Conservation (phyloP, 2,888 invertebrate genomes). For the Bembecia ichneumoniformis region DNA sequence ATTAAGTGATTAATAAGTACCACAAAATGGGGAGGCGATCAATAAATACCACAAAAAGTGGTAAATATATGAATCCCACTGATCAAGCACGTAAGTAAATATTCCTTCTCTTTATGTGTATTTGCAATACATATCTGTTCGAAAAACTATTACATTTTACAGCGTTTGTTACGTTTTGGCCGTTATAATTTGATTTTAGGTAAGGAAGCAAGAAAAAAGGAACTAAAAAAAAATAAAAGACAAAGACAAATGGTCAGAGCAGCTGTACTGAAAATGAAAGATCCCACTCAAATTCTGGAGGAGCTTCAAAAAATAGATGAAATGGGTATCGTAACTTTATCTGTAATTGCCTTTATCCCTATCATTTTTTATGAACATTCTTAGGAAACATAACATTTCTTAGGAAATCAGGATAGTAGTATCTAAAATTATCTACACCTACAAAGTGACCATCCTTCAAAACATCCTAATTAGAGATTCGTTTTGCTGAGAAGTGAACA, state of each 20-base stretch:
- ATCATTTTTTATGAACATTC: too few species aligned
- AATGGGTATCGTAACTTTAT: conserved; percentile 80
- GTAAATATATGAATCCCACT: conserved; percentile 99
- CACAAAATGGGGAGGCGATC: conserved; percentile 93
- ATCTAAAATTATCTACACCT: too few species aligned
- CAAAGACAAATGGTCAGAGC: conserved; percentile 96
- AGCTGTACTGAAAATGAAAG: conserved; percentile 97
- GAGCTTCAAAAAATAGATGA: conserved; percentile 98
- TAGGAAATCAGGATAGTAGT: too few species aligned
- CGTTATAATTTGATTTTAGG: conserved; percentile 63
- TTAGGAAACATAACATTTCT: too few species aligned
- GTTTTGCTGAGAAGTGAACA: too few species aligned
- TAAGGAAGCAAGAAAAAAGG: conserved; percentile 97
- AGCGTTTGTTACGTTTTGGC: neutral
- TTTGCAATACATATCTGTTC: neutral
- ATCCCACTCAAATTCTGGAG: conserved; percentile 93
- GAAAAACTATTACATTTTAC: neutral
- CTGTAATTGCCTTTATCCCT: too few species aligned
- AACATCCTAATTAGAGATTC: too few species aligned
- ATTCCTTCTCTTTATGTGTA: too few species aligned
- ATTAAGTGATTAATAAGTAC: too few species aligned
- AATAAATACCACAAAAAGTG: conserved; percentile 99
- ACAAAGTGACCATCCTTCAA: too few species aligned
- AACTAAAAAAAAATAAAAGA: conserved; percentile 98
- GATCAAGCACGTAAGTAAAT: conserved; percentile 95